Percentiles rank a stretch among this genome's conserved stretches.
Evolutionary conservation across 2,888 invertebrate genomes (phyloP).

Genomic region (Miltochrista miniata): DNA sequence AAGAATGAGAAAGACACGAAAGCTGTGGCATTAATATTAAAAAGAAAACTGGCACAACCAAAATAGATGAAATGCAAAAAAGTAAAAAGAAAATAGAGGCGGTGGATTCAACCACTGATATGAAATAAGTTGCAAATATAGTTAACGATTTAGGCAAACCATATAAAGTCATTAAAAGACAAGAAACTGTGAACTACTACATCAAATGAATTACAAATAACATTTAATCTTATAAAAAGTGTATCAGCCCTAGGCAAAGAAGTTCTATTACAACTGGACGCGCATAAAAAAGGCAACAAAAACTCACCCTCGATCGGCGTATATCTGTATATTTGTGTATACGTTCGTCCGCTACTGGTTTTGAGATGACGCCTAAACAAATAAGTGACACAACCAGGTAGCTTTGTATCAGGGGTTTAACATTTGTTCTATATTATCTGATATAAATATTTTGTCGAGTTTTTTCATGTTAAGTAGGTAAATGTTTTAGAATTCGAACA

Average conservation of each 20-base stretch:
- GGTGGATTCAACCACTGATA: too few relatives aligned
- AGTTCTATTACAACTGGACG: constrained; percentile 72
- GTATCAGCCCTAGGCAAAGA: constrained; percentile 56
- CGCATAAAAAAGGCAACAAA: constrained; percentile 74
- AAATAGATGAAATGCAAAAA: too few relatives aligned
- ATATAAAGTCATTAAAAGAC: too few relatives aligned
- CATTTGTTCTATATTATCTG: constrained; percentile 79
- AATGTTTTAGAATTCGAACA: not conserved
- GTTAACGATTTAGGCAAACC: too few relatives aligned
- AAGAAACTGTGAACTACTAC: not conserved
- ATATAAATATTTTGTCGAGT: constrained; percentile 61
- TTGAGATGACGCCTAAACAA: constrained; percentile 80
- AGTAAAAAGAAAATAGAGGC: too few relatives aligned
- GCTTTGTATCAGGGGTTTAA: constrained; percentile 68
- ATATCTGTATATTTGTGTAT: constrained; percentile 58
- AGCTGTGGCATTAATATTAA: too few relatives aligned
- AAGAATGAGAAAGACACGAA: too few relatives aligned
- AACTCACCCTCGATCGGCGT: constrained; percentile 60
- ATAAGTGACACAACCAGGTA: constrained; percentile 79
- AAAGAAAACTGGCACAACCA: too few relatives aligned
- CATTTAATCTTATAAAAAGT: not conserved
- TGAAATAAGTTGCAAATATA: too few relatives aligned
- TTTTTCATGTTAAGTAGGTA: constrained; percentile 8
- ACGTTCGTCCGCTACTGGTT: constrained; percentile 79
- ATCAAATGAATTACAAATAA: not conserved